phyloP scores from a whole-genome alignment of 1,140 invertebrate species.

The Glomeris maerens region DNA sequence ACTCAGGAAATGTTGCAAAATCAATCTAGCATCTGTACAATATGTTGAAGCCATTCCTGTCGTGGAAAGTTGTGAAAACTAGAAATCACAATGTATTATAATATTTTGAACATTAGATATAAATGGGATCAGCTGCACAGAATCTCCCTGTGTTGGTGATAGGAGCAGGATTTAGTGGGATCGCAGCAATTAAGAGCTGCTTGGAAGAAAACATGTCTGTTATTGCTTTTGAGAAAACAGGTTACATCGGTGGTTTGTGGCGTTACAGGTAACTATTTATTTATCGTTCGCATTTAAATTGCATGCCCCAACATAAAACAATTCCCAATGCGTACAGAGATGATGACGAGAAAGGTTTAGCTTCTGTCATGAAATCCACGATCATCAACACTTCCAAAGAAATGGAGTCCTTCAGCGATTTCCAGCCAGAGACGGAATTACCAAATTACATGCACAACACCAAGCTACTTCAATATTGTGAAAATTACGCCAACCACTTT shows the following conservation, averaged over 20 bases:
- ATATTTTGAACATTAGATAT: no score
- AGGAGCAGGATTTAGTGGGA: constrained; percentile 35
- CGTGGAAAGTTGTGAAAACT: no score
- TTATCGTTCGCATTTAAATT: no score
- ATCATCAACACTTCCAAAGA: constrained; percentile 35
- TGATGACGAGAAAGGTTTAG: constrained; percentile 23
- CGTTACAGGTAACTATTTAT: constrained; percentile 30
- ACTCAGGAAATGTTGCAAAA: no score
- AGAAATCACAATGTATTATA: no score
- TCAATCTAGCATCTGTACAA: no score
- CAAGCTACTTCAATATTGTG: constrained; percentile 32
- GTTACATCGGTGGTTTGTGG: constrained; percentile 39
- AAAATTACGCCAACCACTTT: constrained; percentile 33
- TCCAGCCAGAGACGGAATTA: constrained; percentile 31
- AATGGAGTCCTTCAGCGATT: constrained; percentile 27
- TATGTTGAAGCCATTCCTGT: no score
- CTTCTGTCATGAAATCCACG: constrained; percentile 25
- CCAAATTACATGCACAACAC: constrained; percentile 35
- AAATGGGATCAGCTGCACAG: no score
- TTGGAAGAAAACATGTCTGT: constrained; percentile 32
- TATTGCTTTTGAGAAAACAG: constrained; percentile 35
- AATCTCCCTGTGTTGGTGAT: constrained; percentile 30
- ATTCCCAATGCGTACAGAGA: no score
- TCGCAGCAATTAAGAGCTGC: constrained; percentile 35
- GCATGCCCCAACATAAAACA: no score